Base-by-base conservation (phyloP, 2,113 vertebrate genomes). In the Tachuris rubrigastra region DNA sequence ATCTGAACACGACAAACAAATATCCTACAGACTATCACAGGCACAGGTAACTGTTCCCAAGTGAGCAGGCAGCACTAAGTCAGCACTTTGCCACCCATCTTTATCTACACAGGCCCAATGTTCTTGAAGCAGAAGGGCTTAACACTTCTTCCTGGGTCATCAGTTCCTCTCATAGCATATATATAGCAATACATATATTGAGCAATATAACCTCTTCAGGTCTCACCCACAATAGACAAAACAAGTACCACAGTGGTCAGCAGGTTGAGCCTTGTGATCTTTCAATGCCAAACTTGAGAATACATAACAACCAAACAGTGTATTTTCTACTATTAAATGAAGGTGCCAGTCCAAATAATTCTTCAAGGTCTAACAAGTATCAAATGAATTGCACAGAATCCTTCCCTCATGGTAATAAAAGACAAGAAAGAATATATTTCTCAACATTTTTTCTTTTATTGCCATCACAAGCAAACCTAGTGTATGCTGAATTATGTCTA, bases 361-460 rank as follows among this genome's bases (percentile, higher is more conserved):
- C 37, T 89, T 93, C 62, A 75, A 56, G 41, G 21, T 79, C 79
- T 81, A 94, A 89, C 28, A 86, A 60, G 19, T 75, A 95, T 60
- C 65, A 90, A 90, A 78, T 0, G 0, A 81, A 78, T 89, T 53
- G 33, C 59, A 92, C 22, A 46, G 65, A 88, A 56, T 67, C 60
- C 30, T 92, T 71, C 75, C 67, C 66, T 81, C 1, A 1, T 33
- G 41, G 44, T 84, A 72, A 58, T 62, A 92, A 86, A 73, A 68
- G 62, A 79, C 76, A 95, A 39, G 52, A 76, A 72, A 85, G 33
- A 71, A 41, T 67, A 59, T 66, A 3, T 19, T 91, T 94, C 76
- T 9, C 42, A 35, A 23, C 12, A 33, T 28, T 68, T 69, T 42
- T 58, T 58, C 41, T 77, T 84, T 65, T 87, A 58, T 41, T 81